These are phyloP conservation scores for Terebella lapidaria DNA, from an alignment of 2,888 invertebrate genomes.

Conservation along the genomic window DNA sequence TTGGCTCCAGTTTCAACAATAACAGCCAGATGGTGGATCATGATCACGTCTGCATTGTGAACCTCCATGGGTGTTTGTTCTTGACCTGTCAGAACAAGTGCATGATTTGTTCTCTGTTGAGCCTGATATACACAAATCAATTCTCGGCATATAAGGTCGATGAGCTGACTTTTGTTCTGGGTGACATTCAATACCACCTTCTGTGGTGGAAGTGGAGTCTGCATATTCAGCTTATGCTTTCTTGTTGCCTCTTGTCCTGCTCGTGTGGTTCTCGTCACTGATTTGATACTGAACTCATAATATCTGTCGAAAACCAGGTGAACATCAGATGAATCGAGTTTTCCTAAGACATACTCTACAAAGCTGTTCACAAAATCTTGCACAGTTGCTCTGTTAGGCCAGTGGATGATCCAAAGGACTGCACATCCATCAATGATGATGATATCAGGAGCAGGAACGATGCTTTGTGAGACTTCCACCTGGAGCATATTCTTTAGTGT, in stretches of 20 bases:
- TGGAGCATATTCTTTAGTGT: constrained; percentile 14
- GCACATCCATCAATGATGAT: not conserved
- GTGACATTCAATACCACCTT: too few species aligned
- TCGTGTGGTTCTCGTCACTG: not conserved
- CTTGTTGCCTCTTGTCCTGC: not conserved
- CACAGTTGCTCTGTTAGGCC: not conserved
- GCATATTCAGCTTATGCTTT: too few species aligned
- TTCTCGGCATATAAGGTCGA: too few species aligned
- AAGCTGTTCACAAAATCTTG: not conserved
- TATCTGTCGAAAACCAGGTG: not conserved
- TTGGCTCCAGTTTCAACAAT: too few species aligned
- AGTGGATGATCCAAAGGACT: not conserved
- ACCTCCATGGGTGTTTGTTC: too few species aligned
- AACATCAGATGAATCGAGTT: not conserved
- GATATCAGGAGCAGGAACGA: not conserved
- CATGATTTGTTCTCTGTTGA: too few species aligned
- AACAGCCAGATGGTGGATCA: too few species aligned
- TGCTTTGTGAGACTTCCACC: constrained; percentile 8
- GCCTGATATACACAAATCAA: too few species aligned
- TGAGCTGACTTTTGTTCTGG: too few species aligned
- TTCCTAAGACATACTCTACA: not conserved
- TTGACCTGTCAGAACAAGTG: too few species aligned
- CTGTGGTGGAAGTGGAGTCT: too few species aligned
- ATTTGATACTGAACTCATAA: not conserved
- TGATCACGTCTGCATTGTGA: too few species aligned